Conservation (phyloP, 1,140 invertebrate genomes). For the Drosophila fuyamai region DNA sequence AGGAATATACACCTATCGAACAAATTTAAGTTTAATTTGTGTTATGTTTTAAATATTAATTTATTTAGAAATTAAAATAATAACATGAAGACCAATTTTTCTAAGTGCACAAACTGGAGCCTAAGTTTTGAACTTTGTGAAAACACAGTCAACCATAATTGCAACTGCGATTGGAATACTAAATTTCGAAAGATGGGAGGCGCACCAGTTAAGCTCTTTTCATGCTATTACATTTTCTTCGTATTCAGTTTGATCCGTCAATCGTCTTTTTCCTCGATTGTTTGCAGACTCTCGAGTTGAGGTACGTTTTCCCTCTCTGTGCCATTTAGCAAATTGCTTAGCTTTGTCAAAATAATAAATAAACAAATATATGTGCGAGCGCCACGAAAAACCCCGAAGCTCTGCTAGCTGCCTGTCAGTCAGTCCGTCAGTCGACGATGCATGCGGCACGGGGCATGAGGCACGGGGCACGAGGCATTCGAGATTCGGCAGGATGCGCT, state of each 20-base stretch:
- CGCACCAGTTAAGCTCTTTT: slow-evolving; percentile 16
- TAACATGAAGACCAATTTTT: too few species aligned
- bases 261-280: slow-evolving; percentile 48
- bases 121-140: slow-evolving; percentile 11
- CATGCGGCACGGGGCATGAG: slow-evolving; percentile 14
- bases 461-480: slow-evolving; percentile 6
- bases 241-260: slow-evolving; percentile 39
- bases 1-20: too few species aligned
- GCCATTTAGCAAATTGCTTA: slow-evolving; percentile 79
- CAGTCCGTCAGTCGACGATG: slow-evolving; percentile 2
- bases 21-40: too few species aligned
- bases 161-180: slow-evolving; percentile 16
- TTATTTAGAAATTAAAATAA: too few species aligned
- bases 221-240: slow-evolving; percentile 16
- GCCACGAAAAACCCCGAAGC: slow-evolving; percentile 29
- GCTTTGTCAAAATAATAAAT: slow-evolving; percentile 82
- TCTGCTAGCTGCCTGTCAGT: slow-evolving; percentile 32
- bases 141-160: slow-evolving; percentile 28
- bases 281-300: slow-evolving; percentile 65
- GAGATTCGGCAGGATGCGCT: slow-evolving; percentile 42
- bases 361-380: slow-evolving; percentile 62
- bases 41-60: too few species aligned
- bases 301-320: slow-evolving; percentile 45
- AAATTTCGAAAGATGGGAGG: slow-evolving; percentile 11
- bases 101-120: neutral